These are phyloP conservation scores for Ammodytes marinus DNA, from an alignment of 2,113 vertebrate species.

Conservation along the genomic window DNA sequence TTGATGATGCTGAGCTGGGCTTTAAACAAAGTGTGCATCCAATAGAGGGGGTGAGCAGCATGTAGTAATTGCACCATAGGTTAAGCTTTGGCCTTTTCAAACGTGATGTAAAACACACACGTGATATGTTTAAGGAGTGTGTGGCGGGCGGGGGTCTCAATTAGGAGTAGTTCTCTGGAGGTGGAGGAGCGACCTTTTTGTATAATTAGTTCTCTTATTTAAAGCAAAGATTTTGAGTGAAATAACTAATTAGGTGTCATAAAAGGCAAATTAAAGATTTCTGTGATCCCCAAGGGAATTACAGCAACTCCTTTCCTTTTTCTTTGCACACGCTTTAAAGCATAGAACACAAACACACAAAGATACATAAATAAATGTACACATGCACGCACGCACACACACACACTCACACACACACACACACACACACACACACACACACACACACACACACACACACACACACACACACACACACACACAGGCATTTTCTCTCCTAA, in stretches of 20 bases:
- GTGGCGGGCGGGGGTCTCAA: slow-evolving; percentile 83
- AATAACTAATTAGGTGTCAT: slow-evolving; percentile 97
- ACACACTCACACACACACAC: slow-evolving; percentile 58
- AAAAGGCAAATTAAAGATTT: slow-evolving; percentile 94
- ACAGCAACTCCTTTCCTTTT: slow-evolving; percentile 80
- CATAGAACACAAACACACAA: slow-evolving; percentile 10
- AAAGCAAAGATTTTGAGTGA: slow-evolving; percentile 94
- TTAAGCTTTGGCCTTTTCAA: slow-evolving; percentile 85
- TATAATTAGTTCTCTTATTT: slow-evolving; percentile 96
- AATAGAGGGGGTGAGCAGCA: slow-evolving; percentile 30
- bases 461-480: slow-evolving; percentile 45
- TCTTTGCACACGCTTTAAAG: slow-evolving; percentile 53
- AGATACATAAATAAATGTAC: slow-evolving; percentile 1
- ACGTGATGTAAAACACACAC: slow-evolving; percentile 86
- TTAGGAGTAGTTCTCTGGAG: slow-evolving; percentile 89
- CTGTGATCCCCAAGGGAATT: slow-evolving; percentile 87
- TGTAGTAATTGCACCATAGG: slow-evolving; percentile 70
- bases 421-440: slow-evolving; percentile 51
- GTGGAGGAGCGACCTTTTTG: slow-evolving; percentile 91
- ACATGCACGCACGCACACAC: slow-evolving; percentile 25
- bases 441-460: slow-evolving; percentile 22
- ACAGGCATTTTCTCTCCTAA: slow-evolving; percentile 82
- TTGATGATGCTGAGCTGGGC: slow-evolving; percentile 56
- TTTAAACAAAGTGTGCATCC: slow-evolving; percentile 51
- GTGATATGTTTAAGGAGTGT: slow-evolving; percentile 80